Base-by-base conservation (phyloP, 1,140 invertebrate species). In the Aculops lycopersici region DNA sequence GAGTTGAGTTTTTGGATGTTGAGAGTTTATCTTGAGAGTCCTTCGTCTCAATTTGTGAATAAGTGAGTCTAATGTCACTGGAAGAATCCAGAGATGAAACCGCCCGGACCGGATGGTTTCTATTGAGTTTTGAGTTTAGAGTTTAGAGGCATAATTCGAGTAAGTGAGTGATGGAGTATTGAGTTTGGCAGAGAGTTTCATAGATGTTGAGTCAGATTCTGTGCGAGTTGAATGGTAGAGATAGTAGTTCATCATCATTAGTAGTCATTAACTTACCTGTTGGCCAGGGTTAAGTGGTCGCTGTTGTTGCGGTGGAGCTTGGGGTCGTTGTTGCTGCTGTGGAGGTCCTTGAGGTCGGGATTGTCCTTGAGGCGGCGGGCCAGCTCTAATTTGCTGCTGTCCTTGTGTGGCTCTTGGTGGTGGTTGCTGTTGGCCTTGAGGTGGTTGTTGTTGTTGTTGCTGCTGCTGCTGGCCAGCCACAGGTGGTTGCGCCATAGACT, bases 61-160 rank as follows among this genome's bases (percentile, higher is more conserved):
- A n/a, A n/a, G n/a, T n/a, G n/a, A n/a, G n/a, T n/a, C n/a, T n/a
- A n/a, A n/a, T n/a, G 18, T 21, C 17, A 18, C 43, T 44, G 44
- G 37, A 45, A 45, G 35, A 45, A 45, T 35, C 43, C 44, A 14
- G 44, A 45, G 19, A 45, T 44, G 44, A 45, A 45, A 43, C 44
- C 44, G 15, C 31, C 38, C 14, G 44, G 42, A 13, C 41, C 44
- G 15, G 42, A 44, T 44, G 39, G 20, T 17, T 39, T 4, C 19
- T 3, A 39, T 14, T 4, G 16, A 15, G 16, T 17, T 17, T 39
- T 4, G 4, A 16, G 38, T 4, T 15, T 39, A 13, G 38, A 39
- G 21, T 17, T 17, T 39, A 17, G 37, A 38, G 37, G 38, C 4
- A 39, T 39, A 13, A 20, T 39, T 21, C 37, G 18, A 38, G 5